These are phyloP conservation scores for Chromobotia macracanthus DNA, from an alignment of 2,797 vertebrate species.

Conservation along the genomic window DNA sequence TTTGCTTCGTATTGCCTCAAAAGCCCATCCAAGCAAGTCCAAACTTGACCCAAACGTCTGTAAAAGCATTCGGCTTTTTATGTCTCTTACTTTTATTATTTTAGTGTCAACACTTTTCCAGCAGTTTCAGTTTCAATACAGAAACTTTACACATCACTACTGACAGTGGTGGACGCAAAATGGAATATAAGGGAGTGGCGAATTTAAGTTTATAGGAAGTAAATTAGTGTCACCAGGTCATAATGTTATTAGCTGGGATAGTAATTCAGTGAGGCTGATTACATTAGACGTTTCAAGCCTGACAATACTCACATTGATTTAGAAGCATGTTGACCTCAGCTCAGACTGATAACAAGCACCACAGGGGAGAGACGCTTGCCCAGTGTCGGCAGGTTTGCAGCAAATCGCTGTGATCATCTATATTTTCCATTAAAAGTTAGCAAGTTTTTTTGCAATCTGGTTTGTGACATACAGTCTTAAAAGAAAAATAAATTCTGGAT, in stretches of 20 bases:
- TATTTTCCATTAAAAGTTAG: constrained; percentile 7
- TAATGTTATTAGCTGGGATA: constrained; percentile 76
- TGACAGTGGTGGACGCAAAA: constrained; percentile 29
- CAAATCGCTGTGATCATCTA: constrained; percentile 40
- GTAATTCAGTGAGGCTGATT: constrained; percentile 80
- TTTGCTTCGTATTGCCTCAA: background rate
- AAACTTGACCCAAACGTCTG: background rate
- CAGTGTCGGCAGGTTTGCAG: background rate
- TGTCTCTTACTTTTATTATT: background rate
- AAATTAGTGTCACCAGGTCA: constrained; percentile 82
- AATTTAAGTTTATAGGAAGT: constrained; percentile 66
- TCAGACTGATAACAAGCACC: constrained; percentile 63
- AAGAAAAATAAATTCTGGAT: background rate
- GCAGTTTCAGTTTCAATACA: background rate
- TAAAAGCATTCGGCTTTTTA: background rate
- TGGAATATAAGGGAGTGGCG: constrained; percentile 48
- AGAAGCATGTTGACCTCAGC: constrained; percentile 45
- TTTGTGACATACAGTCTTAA: background rate
- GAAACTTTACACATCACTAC: constrained; percentile 42
- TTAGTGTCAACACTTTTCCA: background rate
- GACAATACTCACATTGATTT: constrained; percentile 76
- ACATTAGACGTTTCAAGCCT: constrained; percentile 68
- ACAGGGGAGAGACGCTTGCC: background rate
- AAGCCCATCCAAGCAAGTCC: background rate
- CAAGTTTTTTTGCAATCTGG: background rate